These are phyloP conservation scores for Lerema accius DNA, from an alignment of 1,140 invertebrate species.

Conservation along the genomic window DNA sequence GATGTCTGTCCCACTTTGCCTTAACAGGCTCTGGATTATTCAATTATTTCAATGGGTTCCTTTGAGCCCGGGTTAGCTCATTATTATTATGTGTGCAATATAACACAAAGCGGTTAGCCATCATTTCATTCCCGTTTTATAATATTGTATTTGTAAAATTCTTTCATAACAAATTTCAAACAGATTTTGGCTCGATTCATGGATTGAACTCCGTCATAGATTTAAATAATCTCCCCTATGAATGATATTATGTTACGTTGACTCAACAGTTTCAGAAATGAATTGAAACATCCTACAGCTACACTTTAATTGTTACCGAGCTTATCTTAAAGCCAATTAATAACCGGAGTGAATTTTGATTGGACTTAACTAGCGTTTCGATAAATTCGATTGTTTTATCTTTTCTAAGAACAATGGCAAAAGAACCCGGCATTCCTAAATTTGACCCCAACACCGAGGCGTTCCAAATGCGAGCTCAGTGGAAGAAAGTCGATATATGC, in stretches of 20 bases:
- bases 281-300: too few species aligned
- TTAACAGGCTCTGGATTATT: conserved; percentile 23
- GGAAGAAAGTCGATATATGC: conserved; percentile 74
- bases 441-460: conserved; percentile 72
- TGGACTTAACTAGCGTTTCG: conserved; percentile 1
- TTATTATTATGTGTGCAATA: conserved; percentile 10
- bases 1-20: conserved; percentile 53
- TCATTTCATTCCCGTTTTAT: too few species aligned
- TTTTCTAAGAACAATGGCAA: conserved; percentile 45
- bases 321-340: conserved; percentile 25
- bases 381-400: conserved; percentile 27
- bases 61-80: conserved; percentile 28
- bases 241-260: too few species aligned
- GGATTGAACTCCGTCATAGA: too few species aligned
- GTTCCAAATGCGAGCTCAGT: conserved; percentile 72
- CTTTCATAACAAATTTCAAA: too few species aligned
- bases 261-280: too few species aligned
- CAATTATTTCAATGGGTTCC: conserved; percentile 24
- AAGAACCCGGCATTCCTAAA: conserved; percentile 46
- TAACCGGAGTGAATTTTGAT: conserved; percentile 20
- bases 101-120: too few species aligned
- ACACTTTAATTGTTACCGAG: conserved; percentile 6
- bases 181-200: too few species aligned
- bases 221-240: too few species aligned
- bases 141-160: too few species aligned